Evolutionary conservation across 1,140 invertebrate genomes (phyloP).

Genomic region (Hetaerina americana): DNA sequence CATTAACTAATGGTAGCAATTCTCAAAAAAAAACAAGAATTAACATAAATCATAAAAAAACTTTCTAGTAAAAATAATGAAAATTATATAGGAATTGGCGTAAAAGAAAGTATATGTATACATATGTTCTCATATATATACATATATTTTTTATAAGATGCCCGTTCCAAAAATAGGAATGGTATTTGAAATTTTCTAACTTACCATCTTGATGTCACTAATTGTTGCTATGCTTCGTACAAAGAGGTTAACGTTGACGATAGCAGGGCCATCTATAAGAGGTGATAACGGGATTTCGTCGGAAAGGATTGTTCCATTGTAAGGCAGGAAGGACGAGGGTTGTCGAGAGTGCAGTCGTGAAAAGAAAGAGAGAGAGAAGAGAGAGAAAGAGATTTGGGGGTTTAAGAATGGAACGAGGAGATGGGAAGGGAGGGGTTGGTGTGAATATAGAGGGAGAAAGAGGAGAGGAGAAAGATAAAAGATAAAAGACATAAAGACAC

Average conservation of each 20-base stretch:
- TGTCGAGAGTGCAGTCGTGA: not conserved
- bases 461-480: conserved; percentile 4
- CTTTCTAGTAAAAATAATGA: not conserved
- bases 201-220: conserved; percentile 98
- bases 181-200: conserved; percentile 27
- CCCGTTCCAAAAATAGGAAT: conserved; percentile 3
- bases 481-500: conserved; percentile 11
- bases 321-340: conserved; percentile 3
- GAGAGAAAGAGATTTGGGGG: too few relatives aligned
- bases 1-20: not conserved
- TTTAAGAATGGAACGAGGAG: too few relatives aligned
- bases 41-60: not conserved
- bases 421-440: too few relatives aligned
- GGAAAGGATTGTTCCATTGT: conserved; percentile 12
- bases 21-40: not conserved
- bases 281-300: too few relatives aligned
- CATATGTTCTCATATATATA: too few relatives aligned
- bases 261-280: conserved; percentile 73
- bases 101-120: conserved; percentile 8
- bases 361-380: too few relatives aligned
- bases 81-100: not conserved
- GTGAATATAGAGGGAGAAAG: not conserved
- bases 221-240: conserved; percentile 92
- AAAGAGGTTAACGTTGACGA: conserved; percentile 92
- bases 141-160: conserved; percentile 9